Evolutionary conservation across 2,888 invertebrate species (phyloP).

Genomic region (Cephus nigrinus): DNA sequence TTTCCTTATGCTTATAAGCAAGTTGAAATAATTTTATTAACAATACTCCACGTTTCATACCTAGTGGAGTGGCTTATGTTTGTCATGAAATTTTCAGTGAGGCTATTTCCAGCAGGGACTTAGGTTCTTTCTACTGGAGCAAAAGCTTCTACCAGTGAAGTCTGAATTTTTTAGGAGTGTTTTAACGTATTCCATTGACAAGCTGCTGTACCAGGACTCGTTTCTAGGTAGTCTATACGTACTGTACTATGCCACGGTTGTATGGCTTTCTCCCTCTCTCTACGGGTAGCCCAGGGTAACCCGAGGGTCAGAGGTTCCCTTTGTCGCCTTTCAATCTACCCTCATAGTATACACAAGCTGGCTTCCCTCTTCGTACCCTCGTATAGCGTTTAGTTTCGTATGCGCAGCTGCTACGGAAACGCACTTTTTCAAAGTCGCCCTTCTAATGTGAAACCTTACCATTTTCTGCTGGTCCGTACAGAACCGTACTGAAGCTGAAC

Average conservation of each 20-base stretch:
- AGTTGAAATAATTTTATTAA: no score
- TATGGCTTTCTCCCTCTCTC: constrained; percentile 18
- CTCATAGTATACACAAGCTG: constrained; percentile 12
- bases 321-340: constrained; percentile 45
- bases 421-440: constrained; percentile 38
- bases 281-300: constrained; percentile 35
- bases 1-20: no score
- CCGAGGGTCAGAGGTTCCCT: constrained; percentile 54
- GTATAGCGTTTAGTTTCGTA: no score
- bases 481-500: no score
- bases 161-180: constrained; percentile 32
- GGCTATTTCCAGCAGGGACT: no score
- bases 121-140: no score
- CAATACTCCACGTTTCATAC: no score
- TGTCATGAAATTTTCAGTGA: no score
- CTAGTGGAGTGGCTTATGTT: no score
- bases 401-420: constrained; percentile 30
- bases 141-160: no score
- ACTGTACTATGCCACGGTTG: constrained; percentile 6
- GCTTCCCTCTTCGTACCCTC: background rate
- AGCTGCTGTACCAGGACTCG: background rate
- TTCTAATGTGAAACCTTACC: constrained; percentile 19
- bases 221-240: background rate
- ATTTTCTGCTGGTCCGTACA: no score
- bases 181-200: constrained; percentile 25